A percentile compares a stretch with the other conserved stretches of the same genome.
These are phyloP conservation scores for Gortyna flavago DNA, from an alignment of 2,888 invertebrate genomes.

Conservation along the genomic window DNA sequence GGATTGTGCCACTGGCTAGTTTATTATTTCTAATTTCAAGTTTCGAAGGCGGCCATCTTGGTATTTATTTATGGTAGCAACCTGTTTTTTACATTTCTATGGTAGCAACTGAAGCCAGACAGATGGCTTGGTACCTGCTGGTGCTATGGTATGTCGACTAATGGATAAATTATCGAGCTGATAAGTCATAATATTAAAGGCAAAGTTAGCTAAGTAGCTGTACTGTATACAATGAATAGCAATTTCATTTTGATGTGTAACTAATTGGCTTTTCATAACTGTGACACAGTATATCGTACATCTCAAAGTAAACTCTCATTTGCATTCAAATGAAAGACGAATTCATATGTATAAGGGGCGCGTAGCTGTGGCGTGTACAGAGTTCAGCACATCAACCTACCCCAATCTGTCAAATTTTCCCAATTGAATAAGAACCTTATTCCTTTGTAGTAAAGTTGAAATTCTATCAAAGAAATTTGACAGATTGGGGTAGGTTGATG, in stretches of 20 bases:
- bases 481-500: too few relatives aligned
- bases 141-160: constrained; percentile 25
- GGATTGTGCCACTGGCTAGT: constrained; percentile 26
- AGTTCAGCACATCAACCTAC: too few relatives aligned
- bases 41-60: constrained; percentile 40
- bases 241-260: constrained; percentile 15
- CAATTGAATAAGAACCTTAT: too few relatives aligned
- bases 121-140: constrained; percentile 32
- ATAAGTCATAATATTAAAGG: neutral
- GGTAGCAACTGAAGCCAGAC: constrained; percentile 36
- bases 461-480: too few relatives aligned
- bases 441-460: too few relatives aligned
- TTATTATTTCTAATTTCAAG: constrained; percentile 28
- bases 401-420: too few relatives aligned
- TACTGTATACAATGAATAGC: neutral
- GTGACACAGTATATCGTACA: neutral
- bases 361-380: neutral
- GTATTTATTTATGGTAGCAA: constrained; percentile 33
- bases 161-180: constrained; percentile 32
- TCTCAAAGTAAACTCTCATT: constrained; percentile 23
- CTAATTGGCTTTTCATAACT: constrained; percentile 14
- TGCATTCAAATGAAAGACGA: constrained; percentile 25
- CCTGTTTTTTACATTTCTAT: too few relatives aligned
- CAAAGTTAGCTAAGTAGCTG: constrained; percentile 12
- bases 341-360: constrained; percentile 23